Percentiles rank a stretch among this genome's conserved stretches.
phyloP scores from a whole-genome alignment of 2,113 vertebrate genomes.

The Oxyura jamaicensis region DNA sequence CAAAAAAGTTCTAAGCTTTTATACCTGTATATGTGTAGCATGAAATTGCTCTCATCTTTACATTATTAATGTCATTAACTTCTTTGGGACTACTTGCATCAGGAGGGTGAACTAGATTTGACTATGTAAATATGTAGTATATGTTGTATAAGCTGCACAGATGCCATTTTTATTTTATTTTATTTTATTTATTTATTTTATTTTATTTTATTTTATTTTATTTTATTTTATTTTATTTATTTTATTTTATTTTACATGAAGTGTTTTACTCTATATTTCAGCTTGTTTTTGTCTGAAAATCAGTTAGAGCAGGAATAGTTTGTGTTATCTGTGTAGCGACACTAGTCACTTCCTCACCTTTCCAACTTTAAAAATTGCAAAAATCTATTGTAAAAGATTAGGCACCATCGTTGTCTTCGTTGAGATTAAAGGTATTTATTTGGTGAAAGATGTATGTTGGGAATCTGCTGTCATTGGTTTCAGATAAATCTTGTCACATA shows the following conservation, averaged over 20 bases:
- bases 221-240: not conserved
- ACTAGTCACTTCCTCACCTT: not conserved
- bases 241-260: not conserved
- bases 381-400: not conserved
- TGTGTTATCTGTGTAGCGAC: not conserved
- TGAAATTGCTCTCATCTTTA: not conserved
- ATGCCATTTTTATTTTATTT: not conserved
- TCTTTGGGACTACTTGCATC: not conserved
- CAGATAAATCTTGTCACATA: not conserved
- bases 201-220: not conserved
- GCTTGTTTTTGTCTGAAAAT: not conserved
- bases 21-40: not conserved
- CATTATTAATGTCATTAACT: not conserved
- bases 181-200: not conserved
- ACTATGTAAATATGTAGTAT: not conserved
- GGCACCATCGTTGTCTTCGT: not conserved
- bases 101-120: not conserved
- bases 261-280: not conserved
- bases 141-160: not conserved
- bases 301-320: not conserved
- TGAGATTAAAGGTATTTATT: constrained; percentile 1
- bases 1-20: not conserved
- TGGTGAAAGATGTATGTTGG: not conserved
- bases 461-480: not conserved
- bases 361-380: not conserved